Conservation (phyloP, 2,113 vertebrate genomes). For the Nesospiza acunhae region DNA sequence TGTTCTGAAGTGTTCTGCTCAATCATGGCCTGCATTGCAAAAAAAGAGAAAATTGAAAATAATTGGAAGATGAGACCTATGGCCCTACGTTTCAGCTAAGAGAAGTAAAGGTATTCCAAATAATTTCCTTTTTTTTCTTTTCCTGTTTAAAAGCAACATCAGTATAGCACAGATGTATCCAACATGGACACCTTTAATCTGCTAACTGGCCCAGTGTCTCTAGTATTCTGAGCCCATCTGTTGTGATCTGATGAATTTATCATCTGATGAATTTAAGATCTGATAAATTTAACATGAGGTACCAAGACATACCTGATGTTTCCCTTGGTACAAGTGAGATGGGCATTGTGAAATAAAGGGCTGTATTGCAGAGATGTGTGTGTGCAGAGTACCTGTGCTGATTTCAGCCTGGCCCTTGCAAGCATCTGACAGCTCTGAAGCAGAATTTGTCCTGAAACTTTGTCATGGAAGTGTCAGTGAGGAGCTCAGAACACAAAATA, state of each 20-base stretch:
- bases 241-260: not conserved
- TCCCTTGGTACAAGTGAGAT: not conserved
- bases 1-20: not conserved
- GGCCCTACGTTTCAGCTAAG: not conserved
- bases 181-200: not conserved
- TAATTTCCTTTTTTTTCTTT: not conserved
- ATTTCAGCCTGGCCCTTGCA: not conserved
- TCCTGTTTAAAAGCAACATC: not conserved
- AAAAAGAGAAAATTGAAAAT: not conserved
- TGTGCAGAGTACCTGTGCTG: not conserved
- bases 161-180: not conserved
- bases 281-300: not conserved
- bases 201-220: not conserved
- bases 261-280: not conserved
- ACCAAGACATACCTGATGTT: not conserved
- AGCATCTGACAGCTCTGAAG: not conserved
- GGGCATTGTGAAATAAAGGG: not conserved
- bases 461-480: not conserved
- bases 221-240: not conserved
- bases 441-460: not conserved
- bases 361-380: rapidly evolving
- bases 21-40: not conserved
- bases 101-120: not conserved
- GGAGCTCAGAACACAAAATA: not conserved
- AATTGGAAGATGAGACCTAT: not conserved